Evolutionary conservation across 37 sponge, comb jelly and placozoan genomes (phyloP).

Genomic region (Amphimedon queenslandica): DNA sequence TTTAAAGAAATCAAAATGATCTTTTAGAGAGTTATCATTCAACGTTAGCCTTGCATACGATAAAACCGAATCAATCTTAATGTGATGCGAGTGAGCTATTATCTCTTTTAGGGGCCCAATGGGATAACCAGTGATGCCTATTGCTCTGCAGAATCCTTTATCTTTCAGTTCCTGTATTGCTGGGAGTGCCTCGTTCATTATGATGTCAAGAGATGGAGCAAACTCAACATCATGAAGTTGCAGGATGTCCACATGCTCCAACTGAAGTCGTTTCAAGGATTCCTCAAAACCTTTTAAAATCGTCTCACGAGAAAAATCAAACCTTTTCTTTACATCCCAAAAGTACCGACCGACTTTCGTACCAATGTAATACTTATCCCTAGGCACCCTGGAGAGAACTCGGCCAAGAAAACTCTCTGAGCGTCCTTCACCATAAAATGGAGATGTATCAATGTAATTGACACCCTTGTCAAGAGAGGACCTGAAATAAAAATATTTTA

Average conservation of each 20-base stretch:
- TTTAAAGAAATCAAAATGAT: constrained; percentile 62
- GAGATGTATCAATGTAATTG: constrained; percentile 90
- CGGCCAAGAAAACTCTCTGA: constrained; percentile 85
- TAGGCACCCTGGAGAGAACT: constrained; percentile 56
- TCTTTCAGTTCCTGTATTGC: constrained; percentile 74
- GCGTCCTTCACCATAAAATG: constrained; percentile 85
- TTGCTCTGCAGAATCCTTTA: constrained; percentile 69
- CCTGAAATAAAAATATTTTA: too few species aligned
- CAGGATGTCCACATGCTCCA: constrained; percentile 82
- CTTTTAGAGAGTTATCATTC: constrained; percentile 69
- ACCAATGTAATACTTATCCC: constrained; percentile 64
- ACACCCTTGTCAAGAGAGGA: constrained; percentile 65
- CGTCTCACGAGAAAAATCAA: constrained; percentile 82
- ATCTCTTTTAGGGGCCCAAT: constrained; percentile 45
- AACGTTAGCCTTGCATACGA: constrained; percentile 73
- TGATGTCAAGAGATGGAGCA: constrained; percentile 80
- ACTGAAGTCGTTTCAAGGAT: constrained; percentile 56
- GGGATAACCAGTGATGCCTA: constrained; percentile 94
- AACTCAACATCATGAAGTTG: constrained; percentile 94
- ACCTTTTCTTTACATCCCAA: constrained; percentile 44
- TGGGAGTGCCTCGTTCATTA: constrained; percentile 80
- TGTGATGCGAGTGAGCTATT: constrained; percentile 27
- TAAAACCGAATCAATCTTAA: constrained; percentile 80
- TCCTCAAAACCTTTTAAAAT: constrained; percentile 47
- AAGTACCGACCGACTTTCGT: constrained; percentile 89